phyloP scores from a whole-genome alignment of 2,113 vertebrate genomes.

The Mixornis gularis region DNA sequence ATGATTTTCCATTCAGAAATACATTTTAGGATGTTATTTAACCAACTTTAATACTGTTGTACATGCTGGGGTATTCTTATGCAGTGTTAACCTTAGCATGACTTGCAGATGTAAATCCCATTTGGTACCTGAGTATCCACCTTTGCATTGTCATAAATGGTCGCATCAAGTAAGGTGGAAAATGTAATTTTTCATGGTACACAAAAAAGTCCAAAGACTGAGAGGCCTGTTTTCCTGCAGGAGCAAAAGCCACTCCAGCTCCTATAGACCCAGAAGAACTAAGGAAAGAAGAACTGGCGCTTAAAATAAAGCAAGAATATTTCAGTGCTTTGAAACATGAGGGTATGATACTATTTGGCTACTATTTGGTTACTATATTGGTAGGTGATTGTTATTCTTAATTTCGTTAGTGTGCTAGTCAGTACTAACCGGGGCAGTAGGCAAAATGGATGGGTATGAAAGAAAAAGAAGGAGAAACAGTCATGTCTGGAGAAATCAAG shows the following conservation, averaged over 20 bases:
- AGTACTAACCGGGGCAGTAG: not conserved
- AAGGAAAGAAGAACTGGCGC: constrained; percentile 52
- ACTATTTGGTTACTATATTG: not conserved
- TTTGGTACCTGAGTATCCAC: not conserved
- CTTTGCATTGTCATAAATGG: not conserved
- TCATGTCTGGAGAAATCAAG: not conserved
- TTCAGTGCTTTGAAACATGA: constrained; percentile 76
- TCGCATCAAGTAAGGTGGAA: not conserved
- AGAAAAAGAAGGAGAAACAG: not conserved
- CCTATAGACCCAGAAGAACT: constrained; percentile 47
- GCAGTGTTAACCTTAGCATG: not conserved
- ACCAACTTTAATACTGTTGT: not conserved
- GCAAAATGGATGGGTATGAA: not conserved
- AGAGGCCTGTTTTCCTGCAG: constrained; percentile 34
- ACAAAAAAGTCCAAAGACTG: not conserved
- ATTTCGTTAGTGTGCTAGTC: not conserved
- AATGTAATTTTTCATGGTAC: not conserved
- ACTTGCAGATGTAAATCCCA: not conserved
- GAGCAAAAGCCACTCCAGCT: not conserved
- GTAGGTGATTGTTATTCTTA: not conserved
- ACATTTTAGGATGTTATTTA: not conserved
- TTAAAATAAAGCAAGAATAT: constrained; percentile 78
- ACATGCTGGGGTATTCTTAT: not conserved
- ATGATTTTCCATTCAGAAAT: not conserved
- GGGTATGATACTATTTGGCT: constrained; percentile 68